A percentile compares a stretch with the other conserved stretches of the same genome.
These are phyloP conservation scores for Orchesellides sinensis DNA, from an alignment of 2,888 invertebrate genomes.

Conservation along the genomic window DNA sequence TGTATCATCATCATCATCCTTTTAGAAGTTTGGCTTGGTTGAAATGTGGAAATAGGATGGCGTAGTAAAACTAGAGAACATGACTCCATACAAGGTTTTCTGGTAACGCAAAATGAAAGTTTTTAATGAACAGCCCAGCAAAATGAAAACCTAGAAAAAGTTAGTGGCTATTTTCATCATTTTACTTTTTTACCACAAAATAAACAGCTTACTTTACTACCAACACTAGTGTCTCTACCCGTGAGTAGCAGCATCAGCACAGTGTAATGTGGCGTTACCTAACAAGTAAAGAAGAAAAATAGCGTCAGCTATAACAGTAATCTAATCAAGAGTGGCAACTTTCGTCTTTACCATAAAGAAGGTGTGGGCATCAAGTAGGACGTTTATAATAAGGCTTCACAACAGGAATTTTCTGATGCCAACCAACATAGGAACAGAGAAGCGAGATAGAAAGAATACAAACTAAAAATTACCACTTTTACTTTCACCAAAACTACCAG, in stretches of 20 bases:
- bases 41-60: too few relatives aligned
- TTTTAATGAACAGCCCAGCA: too few relatives aligned
- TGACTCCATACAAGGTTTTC: too few relatives aligned
- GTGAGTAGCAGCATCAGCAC: too few relatives aligned
- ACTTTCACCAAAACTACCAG: constrained; percentile 6
- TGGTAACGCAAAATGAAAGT: too few relatives aligned
- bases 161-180: constrained; percentile 4
- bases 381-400: neutral
- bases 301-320: constrained; percentile 35
- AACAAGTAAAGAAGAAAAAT: constrained; percentile 2
- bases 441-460: neutral
- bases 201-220: constrained; percentile 5
- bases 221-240: too few relatives aligned
- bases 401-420: neutral
- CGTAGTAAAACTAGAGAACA: too few relatives aligned
- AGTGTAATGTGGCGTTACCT: too few relatives aligned
- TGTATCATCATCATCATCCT: too few relatives aligned
- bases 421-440: neutral
- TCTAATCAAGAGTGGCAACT: constrained; percentile 39
- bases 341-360: constrained; percentile 18
- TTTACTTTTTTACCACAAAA: constrained; percentile 1
- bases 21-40: too few relatives aligned
- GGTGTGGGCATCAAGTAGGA: neutral
- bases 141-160: neutral
- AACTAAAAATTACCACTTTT: constrained; percentile 3